These are phyloP conservation scores for Poeciliopsis presidionis DNA, from an alignment of 2,797 vertebrate species.

Conservation along the genomic window DNA sequence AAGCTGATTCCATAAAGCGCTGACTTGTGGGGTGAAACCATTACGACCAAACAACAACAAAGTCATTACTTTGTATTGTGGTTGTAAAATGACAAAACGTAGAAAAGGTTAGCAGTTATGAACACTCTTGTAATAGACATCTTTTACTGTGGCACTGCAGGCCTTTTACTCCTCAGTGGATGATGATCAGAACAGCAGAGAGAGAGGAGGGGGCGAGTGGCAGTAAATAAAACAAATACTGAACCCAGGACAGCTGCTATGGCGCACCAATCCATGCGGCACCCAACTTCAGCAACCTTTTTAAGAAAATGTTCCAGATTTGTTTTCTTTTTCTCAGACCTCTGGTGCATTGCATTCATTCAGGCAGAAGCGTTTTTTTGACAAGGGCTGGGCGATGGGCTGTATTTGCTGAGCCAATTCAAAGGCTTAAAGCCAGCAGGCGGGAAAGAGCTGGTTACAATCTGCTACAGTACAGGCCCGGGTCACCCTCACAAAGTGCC, in stretches of 20 bases:
- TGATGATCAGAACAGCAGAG: background rate
- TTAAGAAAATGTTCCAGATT: slow-evolving; percentile 28
- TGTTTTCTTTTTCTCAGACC: slow-evolving; percentile 26
- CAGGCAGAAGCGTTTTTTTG: slow-evolving; percentile 61
- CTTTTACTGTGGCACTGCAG: background rate
- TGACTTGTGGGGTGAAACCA: background rate
- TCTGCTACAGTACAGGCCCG: slow-evolving; percentile 44
- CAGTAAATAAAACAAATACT: background rate
- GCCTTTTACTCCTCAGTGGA: background rate
- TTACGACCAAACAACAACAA: background rate
- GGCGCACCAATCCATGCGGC: background rate
- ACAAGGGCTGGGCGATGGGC: slow-evolving; percentile 55
- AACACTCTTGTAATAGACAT: background rate
- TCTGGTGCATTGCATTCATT: slow-evolving; percentile 54
- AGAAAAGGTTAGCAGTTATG: background rate
- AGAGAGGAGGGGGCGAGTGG: background rate
- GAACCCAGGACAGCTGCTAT: background rate
- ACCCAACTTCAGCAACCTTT: slow-evolving; percentile 37
- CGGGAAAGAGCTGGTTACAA: slow-evolving; percentile 54
- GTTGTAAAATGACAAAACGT: background rate
- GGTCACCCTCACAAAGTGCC: slow-evolving; percentile 74
- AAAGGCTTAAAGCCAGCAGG: slow-evolving; percentile 61
- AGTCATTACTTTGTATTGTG: background rate
- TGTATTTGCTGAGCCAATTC: slow-evolving; percentile 76
- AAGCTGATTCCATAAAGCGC: background rate